Conservation (phyloP, 2,797 vertebrate species). For the Monodelphis domestica region DNA sequence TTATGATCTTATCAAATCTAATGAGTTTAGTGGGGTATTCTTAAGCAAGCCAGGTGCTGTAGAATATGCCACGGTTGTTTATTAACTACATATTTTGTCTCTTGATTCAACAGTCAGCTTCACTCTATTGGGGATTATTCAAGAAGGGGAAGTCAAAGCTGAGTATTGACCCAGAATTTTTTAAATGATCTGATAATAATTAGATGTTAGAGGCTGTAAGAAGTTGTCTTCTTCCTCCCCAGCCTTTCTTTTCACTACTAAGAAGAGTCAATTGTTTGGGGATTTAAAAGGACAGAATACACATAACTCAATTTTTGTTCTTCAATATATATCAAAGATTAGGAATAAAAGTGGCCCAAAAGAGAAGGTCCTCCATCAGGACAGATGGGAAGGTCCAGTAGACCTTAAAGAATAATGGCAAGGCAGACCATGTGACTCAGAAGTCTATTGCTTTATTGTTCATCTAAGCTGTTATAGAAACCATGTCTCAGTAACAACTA, state of each 20-base stretch:
- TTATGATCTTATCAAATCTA: neutral
- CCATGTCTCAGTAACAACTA: neutral
- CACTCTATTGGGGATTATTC: neutral
- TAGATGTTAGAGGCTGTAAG: neutral
- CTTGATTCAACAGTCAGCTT: neutral
- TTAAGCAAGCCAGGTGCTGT: slow-evolving; percentile 3
- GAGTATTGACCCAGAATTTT: neutral
- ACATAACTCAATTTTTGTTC: neutral
- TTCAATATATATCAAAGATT: neutral
- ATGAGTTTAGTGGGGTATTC: slow-evolving; percentile 6
- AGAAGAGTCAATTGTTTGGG: neutral
- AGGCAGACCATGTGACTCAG: neutral
- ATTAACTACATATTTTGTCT: slow-evolving; percentile 15
- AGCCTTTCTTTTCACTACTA: neutral
- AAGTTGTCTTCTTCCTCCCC: neutral
- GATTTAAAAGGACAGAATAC: neutral
- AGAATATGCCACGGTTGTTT: neutral
- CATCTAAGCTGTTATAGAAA: neutral
- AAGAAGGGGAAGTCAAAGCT: slow-evolving; percentile 12
- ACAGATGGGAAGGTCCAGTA: neutral
- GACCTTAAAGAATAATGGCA: neutral
- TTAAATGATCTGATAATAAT: neutral
- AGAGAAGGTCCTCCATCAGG: neutral
- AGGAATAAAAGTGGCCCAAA: neutral
- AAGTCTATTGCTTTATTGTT: neutral